Conservation (phyloP, 2,113 vertebrate genomes). For the Conger conger region DNA sequence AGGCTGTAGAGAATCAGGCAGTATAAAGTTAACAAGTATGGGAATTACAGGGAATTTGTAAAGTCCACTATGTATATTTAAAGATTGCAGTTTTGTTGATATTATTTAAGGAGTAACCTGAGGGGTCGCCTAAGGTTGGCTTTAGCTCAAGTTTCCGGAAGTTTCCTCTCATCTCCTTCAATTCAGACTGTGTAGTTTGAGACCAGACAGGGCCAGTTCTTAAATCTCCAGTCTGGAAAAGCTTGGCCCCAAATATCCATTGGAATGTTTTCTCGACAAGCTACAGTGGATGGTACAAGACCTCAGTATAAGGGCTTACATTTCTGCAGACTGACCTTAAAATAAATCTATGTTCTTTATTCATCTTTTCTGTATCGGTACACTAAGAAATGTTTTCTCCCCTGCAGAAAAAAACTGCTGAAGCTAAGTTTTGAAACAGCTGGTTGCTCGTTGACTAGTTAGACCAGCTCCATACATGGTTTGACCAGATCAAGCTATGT, state of each 20-base stretch:
- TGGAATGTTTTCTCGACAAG: constrained; percentile 14
- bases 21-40: background rate
- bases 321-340: background rate
- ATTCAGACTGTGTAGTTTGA: background rate
- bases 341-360: background rate
- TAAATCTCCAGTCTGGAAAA: background rate
- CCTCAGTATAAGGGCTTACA: background rate
- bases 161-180: constrained; percentile 3
- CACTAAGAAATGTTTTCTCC: background rate
- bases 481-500: too few species aligned
- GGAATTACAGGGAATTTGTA: background rate
- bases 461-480: too few species aligned
- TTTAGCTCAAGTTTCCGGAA: background rate
- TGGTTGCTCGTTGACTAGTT: too few species aligned
- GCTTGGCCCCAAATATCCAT: constrained; percentile 14
- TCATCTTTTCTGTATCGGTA: background rate
- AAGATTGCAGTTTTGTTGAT: constrained; percentile 6
- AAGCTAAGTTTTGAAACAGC: too few species aligned
- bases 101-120: background rate
- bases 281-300: background rate
- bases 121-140: background rate
- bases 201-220: background rate
- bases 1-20: background rate
- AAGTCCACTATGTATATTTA: background rate
- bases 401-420: too few species aligned